Conservation (phyloP, 2,888 invertebrate genomes). For the Trissoscelio sp. region DNA sequence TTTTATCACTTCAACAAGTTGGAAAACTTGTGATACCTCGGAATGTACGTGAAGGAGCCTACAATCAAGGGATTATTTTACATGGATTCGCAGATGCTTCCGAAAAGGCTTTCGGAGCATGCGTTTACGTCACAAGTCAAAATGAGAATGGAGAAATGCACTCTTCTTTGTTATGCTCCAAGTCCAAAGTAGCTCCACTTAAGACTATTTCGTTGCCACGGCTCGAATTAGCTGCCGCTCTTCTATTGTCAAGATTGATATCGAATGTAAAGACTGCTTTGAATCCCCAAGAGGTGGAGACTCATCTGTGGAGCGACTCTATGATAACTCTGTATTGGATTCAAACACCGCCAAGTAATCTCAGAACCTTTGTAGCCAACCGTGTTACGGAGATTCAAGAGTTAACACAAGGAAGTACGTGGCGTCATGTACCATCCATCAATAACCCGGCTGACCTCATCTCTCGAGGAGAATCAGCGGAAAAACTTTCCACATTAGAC, state of each 20-base stretch:
- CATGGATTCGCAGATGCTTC: too few species aligned
- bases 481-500: neutral
- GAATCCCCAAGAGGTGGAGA: neutral
- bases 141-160: neutral
- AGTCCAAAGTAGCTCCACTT: slow-evolving; percentile 15
- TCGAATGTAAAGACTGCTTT: neutral
- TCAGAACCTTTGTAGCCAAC: neutral
- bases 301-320: slow-evolving; percentile 38
- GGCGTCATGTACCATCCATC: slow-evolving; percentile 10
- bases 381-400: neutral
- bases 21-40: neutral
- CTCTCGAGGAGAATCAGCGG: neutral
- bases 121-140: neutral
- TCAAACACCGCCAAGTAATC: slow-evolving; percentile 14
- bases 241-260: neutral
- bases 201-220: slow-evolving; percentile 5
- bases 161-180: slow-evolving; percentile 1
- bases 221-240: neutral
- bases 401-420: neutral
- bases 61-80: too few species aligned
- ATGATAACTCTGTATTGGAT: slow-evolving; percentile 39
- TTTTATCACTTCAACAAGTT: neutral
- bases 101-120: too few species aligned
- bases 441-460: neutral
- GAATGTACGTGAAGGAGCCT: neutral